Percentiles rank a stretch among this genome's conserved stretches.
Conservation (phyloP, 2,113 vertebrate genomes). For the Sisor rabdophorus region DNA sequence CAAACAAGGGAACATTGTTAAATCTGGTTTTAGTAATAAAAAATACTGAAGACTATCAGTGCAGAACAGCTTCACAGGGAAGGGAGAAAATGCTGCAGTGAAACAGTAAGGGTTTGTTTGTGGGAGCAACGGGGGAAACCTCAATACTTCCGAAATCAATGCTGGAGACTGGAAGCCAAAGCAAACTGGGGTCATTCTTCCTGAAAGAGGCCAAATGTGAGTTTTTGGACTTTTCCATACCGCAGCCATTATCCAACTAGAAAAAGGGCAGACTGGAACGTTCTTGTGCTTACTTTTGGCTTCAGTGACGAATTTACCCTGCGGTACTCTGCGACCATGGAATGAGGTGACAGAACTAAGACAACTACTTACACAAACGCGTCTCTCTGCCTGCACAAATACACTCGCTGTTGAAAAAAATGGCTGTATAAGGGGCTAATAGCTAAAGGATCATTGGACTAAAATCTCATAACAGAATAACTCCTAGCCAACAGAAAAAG, state of each 20-base stretch:
- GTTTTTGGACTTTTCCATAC: conserved; percentile 54
- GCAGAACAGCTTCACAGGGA: conserved; percentile 14
- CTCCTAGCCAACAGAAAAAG: neutral
- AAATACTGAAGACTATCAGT: neutral
- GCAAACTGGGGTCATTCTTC: conserved; percentile 43
- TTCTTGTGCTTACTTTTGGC: conserved; percentile 42
- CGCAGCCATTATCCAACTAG: conserved; percentile 35
- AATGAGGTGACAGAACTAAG: conserved; percentile 31
- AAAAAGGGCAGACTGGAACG: conserved; percentile 43
- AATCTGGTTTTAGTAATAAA: conserved; percentile 26
- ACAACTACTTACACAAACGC: conserved; percentile 22
- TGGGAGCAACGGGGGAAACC: conserved; percentile 12
- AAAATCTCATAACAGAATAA: neutral
- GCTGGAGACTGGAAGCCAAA: conserved; percentile 45
- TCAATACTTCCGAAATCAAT: conserved; percentile 44
- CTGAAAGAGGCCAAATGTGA: conserved; percentile 38
- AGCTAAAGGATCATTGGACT: neutral
- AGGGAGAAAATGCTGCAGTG: conserved; percentile 3
- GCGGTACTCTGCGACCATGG: conserved; percentile 15
- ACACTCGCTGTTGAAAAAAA: neutral
- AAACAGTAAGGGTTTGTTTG: conserved; percentile 22
- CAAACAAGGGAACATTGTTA: conserved; percentile 28
- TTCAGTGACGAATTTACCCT: conserved; percentile 18
- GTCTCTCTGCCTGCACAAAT: conserved; percentile 12
- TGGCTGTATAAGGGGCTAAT: neutral